Percentiles rank a stretch among this genome's conserved stretches.
Conservation (phyloP, 2,113 vertebrate species). For the Chloebia gouldiae region DNA sequence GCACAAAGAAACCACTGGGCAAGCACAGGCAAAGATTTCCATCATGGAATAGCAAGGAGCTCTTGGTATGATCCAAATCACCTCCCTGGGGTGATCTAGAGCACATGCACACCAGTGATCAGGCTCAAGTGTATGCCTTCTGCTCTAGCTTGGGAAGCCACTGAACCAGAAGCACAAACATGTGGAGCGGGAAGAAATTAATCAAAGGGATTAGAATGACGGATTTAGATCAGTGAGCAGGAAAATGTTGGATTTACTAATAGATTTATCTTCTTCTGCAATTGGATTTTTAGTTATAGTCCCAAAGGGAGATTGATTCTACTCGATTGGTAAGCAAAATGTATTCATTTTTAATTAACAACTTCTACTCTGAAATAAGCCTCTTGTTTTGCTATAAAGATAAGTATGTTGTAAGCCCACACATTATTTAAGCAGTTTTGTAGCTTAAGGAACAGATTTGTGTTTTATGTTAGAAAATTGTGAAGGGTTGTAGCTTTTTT, state of each 20-base stretch:
- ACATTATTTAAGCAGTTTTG: background rate
- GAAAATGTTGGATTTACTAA: background rate
- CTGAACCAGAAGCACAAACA: background rate
- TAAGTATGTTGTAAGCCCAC: background rate
- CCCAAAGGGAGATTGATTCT: background rate
- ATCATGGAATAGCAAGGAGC: background rate
- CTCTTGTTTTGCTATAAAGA: background rate
- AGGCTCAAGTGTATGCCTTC: background rate
- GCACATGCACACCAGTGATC: background rate
- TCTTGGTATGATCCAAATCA: rapidly evolving
- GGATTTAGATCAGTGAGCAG: background rate
- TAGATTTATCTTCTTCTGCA: background rate
- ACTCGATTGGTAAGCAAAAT: background rate
- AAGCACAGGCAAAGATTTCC: background rate
- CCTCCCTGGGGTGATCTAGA: background rate
- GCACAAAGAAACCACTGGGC: background rate
- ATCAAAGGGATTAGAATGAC: background rate
- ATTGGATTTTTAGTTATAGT: background rate
- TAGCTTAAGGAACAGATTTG: background rate
- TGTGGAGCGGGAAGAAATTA: background rate
- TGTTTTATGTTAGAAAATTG: background rate
- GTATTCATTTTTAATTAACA: background rate
- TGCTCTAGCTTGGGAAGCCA: background rate
- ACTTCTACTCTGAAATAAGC: background rate
- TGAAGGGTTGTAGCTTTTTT: background rate